Evolutionary conservation across 1,140 invertebrate species (phyloP).

Genomic region (Drosophila seguyi): DNA sequence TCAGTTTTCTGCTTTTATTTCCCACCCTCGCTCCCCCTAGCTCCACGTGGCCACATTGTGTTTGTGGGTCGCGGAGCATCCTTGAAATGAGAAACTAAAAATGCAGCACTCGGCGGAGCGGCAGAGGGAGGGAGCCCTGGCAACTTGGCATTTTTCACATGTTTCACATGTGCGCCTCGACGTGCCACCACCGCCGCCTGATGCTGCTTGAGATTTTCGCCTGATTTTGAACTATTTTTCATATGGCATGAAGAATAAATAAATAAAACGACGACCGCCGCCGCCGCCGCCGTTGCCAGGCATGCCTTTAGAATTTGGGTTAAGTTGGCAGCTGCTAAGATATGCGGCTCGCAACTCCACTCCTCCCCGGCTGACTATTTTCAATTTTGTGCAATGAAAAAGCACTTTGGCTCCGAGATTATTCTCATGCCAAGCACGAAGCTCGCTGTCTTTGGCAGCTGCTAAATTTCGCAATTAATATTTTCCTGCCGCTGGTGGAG

Average conservation of each 20-base stretch:
- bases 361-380: constrained; percentile 16
- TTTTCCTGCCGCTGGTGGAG: constrained; percentile 29
- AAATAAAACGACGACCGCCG: constrained; percentile 53
- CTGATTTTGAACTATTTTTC: constrained; percentile 81
- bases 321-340: constrained; percentile 63
- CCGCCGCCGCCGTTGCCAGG: constrained; percentile 18
- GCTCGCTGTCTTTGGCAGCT: constrained; percentile 49
- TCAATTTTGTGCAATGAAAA: constrained; percentile 56
- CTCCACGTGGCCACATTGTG: constrained; percentile 34
- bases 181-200: constrained; percentile 57
- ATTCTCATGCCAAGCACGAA: constrained; percentile 43
- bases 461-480: constrained; percentile 73
- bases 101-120: constrained; percentile 61
- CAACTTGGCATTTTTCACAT: constrained; percentile 73
- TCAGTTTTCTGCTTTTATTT: constrained; percentile 46
- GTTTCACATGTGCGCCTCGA: constrained; percentile 65
- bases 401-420: constrained; percentile 33
- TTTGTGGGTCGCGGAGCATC: constrained; percentile 75
- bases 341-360: constrained; percentile 53
- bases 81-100: constrained; percentile 74
- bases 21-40: constrained; percentile 33
- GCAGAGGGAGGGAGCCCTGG: constrained; percentile 25
- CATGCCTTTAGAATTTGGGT: constrained; percentile 53
- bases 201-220: constrained; percentile 49
- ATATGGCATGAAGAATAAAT: constrained; percentile 74